phyloP scores from a whole-genome alignment of 92 coral and sea anemone genomes.

The Nematostella vectensis region DNA sequence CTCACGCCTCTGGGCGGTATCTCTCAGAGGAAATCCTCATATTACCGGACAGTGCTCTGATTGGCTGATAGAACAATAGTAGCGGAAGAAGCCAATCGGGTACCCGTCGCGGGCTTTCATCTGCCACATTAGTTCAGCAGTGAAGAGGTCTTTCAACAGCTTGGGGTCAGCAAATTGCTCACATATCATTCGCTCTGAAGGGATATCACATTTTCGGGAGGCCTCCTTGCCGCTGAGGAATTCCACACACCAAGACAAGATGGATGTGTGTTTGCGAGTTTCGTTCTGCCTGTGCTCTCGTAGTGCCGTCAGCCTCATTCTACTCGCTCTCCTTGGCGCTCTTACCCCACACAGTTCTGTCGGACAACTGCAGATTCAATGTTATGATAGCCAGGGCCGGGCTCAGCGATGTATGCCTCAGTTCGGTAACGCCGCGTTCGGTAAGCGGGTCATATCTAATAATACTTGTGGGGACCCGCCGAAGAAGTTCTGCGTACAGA shows the following conservation, averaged over 20 bases:
- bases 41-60: constrained; percentile 35
- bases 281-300: neutral
- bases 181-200: constrained; percentile 23
- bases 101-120: constrained; percentile 14
- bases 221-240: constrained; percentile 12
- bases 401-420: constrained; percentile 83
- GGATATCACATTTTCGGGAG: constrained; percentile 12
- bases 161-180: constrained; percentile 31
- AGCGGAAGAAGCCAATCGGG: constrained; percentile 44
- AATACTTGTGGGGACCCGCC: constrained; percentile 91
- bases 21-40: constrained; percentile 84
- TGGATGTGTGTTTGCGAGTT: constrained; percentile 8
- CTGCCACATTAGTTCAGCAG: neutral
- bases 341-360: constrained; percentile 1
- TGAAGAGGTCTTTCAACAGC: constrained; percentile 14
- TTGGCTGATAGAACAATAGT: constrained; percentile 34
- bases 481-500: constrained; percentile 83
- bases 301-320: neutral
- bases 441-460: constrained; percentile 61
- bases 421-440: constrained; percentile 88
- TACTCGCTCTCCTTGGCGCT: constrained; percentile 2
- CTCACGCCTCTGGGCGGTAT: too few species aligned
- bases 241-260: constrained; percentile 17
- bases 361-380: constrained; percentile 23
- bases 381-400: constrained; percentile 30